Percentiles rank a stretch among this genome's conserved stretches.
phyloP scores from a whole-genome alignment of 2,888 invertebrate genomes.

The Balanococcus diminutus region DNA sequence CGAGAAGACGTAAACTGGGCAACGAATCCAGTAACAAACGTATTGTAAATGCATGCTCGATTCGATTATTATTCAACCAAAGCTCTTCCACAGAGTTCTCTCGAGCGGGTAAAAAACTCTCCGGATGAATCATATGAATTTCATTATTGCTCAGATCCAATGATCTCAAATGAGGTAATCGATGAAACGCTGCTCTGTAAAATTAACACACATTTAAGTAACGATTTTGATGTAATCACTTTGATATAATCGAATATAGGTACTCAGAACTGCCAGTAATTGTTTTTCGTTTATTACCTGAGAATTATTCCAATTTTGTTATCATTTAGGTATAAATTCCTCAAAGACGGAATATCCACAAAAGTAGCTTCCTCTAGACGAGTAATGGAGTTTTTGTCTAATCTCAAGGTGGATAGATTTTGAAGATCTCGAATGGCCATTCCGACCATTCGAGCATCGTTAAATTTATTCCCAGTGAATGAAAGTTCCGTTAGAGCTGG shows the following conservation, averaged over 20 bases:
- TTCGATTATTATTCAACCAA: constrained; percentile 76
- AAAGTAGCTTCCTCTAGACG: constrained; percentile 78
- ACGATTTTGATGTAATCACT: too few relatives aligned
- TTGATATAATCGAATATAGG: background rate
- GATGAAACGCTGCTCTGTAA: constrained; percentile 79
- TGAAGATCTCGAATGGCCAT: constrained; percentile 77
- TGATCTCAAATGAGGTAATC: constrained; percentile 74
- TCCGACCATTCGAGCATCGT: constrained; percentile 82
- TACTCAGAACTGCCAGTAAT: background rate
- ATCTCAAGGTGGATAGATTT: constrained; percentile 71
- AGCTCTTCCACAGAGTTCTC: constrained; percentile 76
- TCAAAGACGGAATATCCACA: constrained; percentile 75
- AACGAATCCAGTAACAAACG: constrained; percentile 77
- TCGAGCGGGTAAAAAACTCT: constrained; percentile 71
- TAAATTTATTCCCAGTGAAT: constrained; percentile 74
- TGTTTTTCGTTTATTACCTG: constrained; percentile 37
- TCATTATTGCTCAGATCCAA: constrained; percentile 79
- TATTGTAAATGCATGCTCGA: constrained; percentile 76
- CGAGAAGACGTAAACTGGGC: constrained; percentile 77
- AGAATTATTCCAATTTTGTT: constrained; percentile 75
- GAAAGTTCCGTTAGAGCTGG: constrained; percentile 75
- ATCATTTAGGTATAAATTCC: constrained; percentile 71
- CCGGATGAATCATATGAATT: constrained; percentile 78
- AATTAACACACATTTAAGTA: too few relatives aligned
- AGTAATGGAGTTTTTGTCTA: constrained; percentile 75